These are phyloP conservation scores for Cladorhizidae sp. DNA, from an alignment of 37 sponge, comb jelly and placozoan genomes.

Conservation along the genomic window DNA sequence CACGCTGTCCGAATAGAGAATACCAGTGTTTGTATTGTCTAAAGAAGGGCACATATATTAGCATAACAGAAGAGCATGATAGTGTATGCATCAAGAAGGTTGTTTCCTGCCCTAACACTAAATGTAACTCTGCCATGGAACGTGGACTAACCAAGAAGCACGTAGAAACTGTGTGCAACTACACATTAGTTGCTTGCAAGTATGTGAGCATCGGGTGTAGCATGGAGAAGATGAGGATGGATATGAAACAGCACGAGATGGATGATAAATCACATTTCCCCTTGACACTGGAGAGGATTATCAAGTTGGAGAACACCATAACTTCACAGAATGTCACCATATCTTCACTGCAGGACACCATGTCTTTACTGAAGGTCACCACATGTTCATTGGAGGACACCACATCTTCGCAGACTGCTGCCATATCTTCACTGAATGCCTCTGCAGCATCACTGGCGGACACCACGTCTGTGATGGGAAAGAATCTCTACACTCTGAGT, in stretches of 20 bases:
- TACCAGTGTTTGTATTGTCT: conserved; percentile 22
- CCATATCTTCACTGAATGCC: too few species aligned
- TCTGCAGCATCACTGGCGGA: too few species aligned
- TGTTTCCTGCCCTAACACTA: conserved; percentile 24
- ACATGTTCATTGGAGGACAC: too few species aligned
- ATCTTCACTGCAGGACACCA: too few species aligned
- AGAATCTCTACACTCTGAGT: too few species aligned
- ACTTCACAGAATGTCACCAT: too few species aligned
- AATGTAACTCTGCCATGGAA: background rate
- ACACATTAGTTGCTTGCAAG: conserved; percentile 12
- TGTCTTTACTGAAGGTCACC: too few species aligned
- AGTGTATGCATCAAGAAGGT: conserved; percentile 2
- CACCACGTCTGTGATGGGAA: too few species aligned
- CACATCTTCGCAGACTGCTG: too few species aligned
- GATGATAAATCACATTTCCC: background rate
- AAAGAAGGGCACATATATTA: conserved; percentile 13
- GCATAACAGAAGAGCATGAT: conserved; percentile 25
- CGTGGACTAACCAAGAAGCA: conserved; percentile 6
- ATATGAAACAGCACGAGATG: conserved; percentile 16
- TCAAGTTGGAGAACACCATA: background rate
- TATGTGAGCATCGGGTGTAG: conserved; percentile 31
- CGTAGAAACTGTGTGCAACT: background rate
- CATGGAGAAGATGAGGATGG: background rate
- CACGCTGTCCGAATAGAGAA: conserved; percentile 17
- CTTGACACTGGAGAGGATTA: background rate